Conservation (phyloP, 2,113 vertebrate genomes). For the Stegostoma tigrinum region DNA sequence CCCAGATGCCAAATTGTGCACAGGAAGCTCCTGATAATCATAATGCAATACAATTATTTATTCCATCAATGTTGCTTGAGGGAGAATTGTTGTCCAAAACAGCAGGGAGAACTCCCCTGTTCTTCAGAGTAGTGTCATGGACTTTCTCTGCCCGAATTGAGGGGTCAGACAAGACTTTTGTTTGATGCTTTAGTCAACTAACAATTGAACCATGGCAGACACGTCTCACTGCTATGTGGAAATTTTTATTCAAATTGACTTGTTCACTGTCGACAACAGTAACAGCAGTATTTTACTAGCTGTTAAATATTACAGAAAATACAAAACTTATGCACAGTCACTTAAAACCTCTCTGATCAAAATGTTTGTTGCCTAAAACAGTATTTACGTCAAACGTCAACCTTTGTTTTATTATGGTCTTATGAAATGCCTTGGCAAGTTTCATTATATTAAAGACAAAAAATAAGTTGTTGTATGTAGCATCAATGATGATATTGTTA, state of each 20-base stretch:
- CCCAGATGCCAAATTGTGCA: not conserved
- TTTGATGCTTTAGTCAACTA: not conserved
- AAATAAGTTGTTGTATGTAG: too few relatives aligned
- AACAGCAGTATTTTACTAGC: too few relatives aligned
- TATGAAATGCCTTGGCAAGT: too few relatives aligned
- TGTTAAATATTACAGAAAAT: too few relatives aligned
- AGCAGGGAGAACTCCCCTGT: not conserved
- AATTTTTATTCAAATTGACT: not conserved
- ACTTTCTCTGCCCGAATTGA: not conserved
- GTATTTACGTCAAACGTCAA: too few relatives aligned
- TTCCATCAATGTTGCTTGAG: not conserved
- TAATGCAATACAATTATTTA: not conserved
- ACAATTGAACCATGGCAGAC: not conserved
- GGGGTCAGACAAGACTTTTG: too few relatives aligned
- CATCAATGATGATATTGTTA: not conserved
- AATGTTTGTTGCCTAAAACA: too few relatives aligned
- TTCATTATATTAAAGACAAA: too few relatives aligned
- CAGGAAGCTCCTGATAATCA: not conserved
- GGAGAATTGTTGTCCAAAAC: not conserved
- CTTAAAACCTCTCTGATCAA: too few relatives aligned
- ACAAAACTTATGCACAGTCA: too few relatives aligned
- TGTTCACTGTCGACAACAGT: too few relatives aligned
- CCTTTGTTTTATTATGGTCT: too few relatives aligned
- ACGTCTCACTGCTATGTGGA: not conserved
- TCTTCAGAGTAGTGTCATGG: not conserved